Percentiles rank a stretch among this genome's conserved stretches.
Conservation (phyloP, 2,888 invertebrate species). For the Anthophora plumipes region DNA sequence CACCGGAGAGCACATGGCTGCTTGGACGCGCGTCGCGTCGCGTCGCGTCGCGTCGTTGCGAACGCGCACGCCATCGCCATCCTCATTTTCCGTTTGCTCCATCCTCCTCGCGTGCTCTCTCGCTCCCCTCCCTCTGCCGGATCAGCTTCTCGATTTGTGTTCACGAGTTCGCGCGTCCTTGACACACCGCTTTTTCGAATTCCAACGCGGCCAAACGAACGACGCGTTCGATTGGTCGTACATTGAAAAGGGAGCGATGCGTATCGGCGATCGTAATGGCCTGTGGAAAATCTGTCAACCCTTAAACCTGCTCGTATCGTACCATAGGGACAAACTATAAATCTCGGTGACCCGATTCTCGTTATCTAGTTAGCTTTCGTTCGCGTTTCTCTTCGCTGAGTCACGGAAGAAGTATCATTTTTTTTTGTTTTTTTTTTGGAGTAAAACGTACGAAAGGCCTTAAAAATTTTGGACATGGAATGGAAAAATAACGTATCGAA, state of each 20-base stretch:
- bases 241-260: not conserved
- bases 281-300: conserved; percentile 40
- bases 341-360: conserved; percentile 13
- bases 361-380: conserved; percentile 24
- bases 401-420: not conserved
- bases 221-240: not conserved
- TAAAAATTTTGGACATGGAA: not conserved
- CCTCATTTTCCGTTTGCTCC: too few relatives aligned
- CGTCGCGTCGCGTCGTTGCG: not conserved
- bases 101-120: too few relatives aligned
- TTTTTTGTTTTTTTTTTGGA: not conserved
- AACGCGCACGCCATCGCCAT: too few relatives aligned
- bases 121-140: not conserved
- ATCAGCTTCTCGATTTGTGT: not conserved
- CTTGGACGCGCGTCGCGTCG: not conserved
- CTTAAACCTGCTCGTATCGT: conserved; percentile 22
- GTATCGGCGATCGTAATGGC: conserved; percentile 26
- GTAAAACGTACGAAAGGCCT: not conserved
- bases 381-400: conserved; percentile 26
- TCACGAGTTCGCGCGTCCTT: conserved; percentile 4
- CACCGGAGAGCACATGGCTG: not conserved
- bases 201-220: not conserved
- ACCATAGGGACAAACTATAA: conserved; percentile 11
- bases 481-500: too few relatives aligned
- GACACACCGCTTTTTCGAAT: not conserved